Conservation (phyloP, 2,113 vertebrate genomes). For the Pluvialis apricaria region DNA sequence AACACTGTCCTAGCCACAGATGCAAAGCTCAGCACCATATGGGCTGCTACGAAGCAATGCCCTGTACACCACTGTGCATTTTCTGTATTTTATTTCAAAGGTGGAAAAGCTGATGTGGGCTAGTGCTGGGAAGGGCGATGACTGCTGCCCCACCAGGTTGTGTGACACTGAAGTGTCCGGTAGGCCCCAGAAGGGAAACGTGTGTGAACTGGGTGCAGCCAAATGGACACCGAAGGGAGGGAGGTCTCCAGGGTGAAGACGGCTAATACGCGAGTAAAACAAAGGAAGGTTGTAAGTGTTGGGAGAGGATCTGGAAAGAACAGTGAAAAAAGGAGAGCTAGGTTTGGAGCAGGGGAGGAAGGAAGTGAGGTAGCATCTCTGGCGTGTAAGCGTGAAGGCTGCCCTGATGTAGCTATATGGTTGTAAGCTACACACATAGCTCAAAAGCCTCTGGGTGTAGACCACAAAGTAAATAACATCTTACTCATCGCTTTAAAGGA, state of each 20-base stretch:
- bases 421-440: not conserved
- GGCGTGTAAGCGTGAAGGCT: not conserved
- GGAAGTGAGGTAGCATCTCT: conserved; percentile 5
- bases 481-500: not conserved
- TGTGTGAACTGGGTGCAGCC: not conserved
- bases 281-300: not conserved
- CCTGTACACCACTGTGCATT: not conserved
- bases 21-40: not conserved
- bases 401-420: not conserved
- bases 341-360: not conserved
- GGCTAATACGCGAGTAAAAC: fast-evolving
- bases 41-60: not conserved
- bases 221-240: not conserved
- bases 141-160: not conserved
- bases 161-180: not conserved
- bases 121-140: not conserved
- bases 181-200: not conserved
- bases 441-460: not conserved
- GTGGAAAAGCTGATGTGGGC: not conserved
- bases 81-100: not conserved
- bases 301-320: not conserved
- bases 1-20: not conserved
- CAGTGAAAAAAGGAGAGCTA: not conserved
- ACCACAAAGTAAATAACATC: not conserved
- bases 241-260: not conserved